Percentiles rank a stretch among this genome's conserved stretches.
Conservation (phyloP, 2,113 vertebrate genomes). For the Amazona guildingii region DNA sequence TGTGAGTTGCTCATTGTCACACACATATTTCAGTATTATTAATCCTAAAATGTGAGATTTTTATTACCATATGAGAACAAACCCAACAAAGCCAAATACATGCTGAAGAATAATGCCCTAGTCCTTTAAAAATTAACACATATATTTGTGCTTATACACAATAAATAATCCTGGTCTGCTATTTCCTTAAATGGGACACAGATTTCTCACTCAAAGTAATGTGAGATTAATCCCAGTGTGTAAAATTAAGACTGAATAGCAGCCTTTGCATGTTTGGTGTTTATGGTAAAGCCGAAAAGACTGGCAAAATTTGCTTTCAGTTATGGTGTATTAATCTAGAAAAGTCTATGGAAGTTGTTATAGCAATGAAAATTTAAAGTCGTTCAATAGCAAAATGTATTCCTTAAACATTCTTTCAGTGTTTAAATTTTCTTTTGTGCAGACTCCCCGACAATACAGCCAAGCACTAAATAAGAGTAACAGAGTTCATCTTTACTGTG, state of each 20-base stretch:
- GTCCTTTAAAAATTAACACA: background rate
- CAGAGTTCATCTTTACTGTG: slow-evolving; percentile 87
- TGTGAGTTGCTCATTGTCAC: background rate
- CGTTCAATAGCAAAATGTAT: background rate
- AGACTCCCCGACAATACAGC: slow-evolving; percentile 81
- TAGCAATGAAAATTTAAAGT: background rate
- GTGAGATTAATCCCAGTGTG: background rate
- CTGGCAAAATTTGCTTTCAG: background rate
- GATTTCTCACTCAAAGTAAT: background rate
- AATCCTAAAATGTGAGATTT: background rate
- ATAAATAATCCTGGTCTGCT: background rate
- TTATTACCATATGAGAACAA: background rate
- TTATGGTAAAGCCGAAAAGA: background rate
- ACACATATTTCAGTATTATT: background rate
- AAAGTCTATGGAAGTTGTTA: background rate
- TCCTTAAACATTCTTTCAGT: background rate
- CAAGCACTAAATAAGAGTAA: slow-evolving; percentile 83
- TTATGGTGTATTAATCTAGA: background rate
- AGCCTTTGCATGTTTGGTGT: background rate
- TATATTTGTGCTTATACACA: background rate
- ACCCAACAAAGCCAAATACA: background rate
- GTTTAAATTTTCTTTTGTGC: slow-evolving; percentile 34
- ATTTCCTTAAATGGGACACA: background rate
- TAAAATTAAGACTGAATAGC: background rate
- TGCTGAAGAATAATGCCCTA: background rate